These are phyloP conservation scores for Corythoichthys intestinalis DNA, from an alignment of 2,113 vertebrate species.

Conservation along the genomic window DNA sequence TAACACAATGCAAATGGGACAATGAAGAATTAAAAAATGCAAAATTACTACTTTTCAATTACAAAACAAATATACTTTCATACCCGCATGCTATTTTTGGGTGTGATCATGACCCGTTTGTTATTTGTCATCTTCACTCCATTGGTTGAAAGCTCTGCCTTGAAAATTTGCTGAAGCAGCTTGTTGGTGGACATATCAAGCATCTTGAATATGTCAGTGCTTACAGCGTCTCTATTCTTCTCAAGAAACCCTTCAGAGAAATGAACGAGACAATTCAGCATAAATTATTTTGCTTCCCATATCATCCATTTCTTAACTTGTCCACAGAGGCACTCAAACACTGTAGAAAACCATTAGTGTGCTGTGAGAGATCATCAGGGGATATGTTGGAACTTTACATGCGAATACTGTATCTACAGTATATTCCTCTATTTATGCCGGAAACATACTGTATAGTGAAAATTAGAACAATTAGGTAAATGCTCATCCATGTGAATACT, in stretches of 20 bases:
- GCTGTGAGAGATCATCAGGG: no score
- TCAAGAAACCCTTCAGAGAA: slow-evolving; percentile 87
- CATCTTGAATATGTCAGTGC: slow-evolving; percentile 96
- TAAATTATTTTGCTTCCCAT: background rate
- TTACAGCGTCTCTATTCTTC: slow-evolving; percentile 96
- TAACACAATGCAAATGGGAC: background rate
- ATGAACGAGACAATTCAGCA: background rate
- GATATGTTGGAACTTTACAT: no score
- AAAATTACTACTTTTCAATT: background rate
- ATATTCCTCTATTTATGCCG: no score
- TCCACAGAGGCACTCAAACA: no score
- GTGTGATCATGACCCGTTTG: slow-evolving; percentile 81
- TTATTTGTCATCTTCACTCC: slow-evolving; percentile 43
- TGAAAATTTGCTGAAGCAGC: slow-evolving; percentile 99
- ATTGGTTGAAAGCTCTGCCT: slow-evolving; percentile 83
- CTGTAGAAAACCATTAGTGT: no score
- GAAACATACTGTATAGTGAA: no score
- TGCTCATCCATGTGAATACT: no score
- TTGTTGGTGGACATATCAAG: slow-evolving; percentile 97
- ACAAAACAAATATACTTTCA: slow-evolving; percentile 83
- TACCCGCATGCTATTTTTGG: slow-evolving; percentile 72
- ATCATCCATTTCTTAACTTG: background rate
- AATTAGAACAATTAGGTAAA: no score
- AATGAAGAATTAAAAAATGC: background rate
- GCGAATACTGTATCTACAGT: no score